Conservation (phyloP, 35 echinoderm and acorn worm genomes). For the Eucidaris tribuloides region DNA sequence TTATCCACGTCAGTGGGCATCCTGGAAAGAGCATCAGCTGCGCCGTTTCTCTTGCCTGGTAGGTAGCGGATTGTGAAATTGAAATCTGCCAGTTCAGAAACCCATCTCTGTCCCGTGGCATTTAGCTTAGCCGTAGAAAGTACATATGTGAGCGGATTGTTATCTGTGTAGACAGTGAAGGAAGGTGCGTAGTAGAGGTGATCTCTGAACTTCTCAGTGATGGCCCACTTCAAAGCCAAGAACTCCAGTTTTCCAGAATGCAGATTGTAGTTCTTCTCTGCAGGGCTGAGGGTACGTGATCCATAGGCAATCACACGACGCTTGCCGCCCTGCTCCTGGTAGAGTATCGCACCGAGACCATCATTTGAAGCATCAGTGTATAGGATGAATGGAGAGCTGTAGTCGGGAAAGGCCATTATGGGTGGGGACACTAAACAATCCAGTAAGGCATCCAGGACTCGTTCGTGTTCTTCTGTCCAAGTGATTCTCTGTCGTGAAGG, state of each 20-base stretch:
- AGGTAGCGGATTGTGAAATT: slow-evolving; percentile 26
- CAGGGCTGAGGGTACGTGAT: slow-evolving; percentile 15
- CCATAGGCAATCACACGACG: slow-evolving; percentile 16
- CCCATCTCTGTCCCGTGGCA: slow-evolving; percentile 64
- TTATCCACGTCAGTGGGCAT: slow-evolving; percentile 25
- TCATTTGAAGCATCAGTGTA: slow-evolving; percentile 30
- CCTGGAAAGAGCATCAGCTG: slow-evolving; percentile 36
- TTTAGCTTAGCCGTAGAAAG: slow-evolving; percentile 53
- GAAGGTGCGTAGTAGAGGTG: slow-evolving; percentile 9
- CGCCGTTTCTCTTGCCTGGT: slow-evolving; percentile 30
- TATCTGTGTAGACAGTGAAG: no score
- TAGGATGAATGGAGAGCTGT: background rate
- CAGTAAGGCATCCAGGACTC: background rate
- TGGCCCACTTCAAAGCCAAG: slow-evolving; percentile 57
- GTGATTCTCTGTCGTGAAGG: background rate
- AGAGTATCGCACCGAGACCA: background rate
- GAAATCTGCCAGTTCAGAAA: slow-evolving; percentile 10
- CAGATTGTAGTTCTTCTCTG: slow-evolving; percentile 54
- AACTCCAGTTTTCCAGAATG: slow-evolving; percentile 72
- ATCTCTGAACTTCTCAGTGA: slow-evolving; percentile 24
- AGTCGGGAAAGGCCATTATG: slow-evolving; percentile 19
- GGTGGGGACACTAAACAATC: background rate
- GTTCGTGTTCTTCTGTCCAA: background rate
- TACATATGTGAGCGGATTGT: no score
- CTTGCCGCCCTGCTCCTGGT: slow-evolving; percentile 41